Evolutionary conservation across 2,797 vertebrate genomes (phyloP).

Genomic region (Heliangelus exortis): DNA sequence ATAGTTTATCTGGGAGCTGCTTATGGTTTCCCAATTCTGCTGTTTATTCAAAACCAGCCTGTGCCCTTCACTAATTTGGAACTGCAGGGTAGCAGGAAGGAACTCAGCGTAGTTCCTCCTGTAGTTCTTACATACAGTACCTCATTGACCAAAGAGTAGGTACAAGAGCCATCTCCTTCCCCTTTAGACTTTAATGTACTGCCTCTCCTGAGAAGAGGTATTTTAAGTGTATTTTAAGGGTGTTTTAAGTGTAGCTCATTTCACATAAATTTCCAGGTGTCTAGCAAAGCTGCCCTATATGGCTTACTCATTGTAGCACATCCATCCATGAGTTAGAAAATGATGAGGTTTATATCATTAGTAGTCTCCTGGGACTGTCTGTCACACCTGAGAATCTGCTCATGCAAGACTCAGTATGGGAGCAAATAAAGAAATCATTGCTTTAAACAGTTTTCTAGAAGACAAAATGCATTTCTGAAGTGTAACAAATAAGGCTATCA

Average conservation of each 20-base stretch:
- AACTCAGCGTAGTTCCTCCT: not conserved
- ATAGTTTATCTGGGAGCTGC: not conserved
- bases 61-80: not conserved
- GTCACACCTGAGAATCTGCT: not conserved
- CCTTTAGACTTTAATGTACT: not conserved
- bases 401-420: not conserved
- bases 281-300: not conserved
- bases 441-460: not conserved
- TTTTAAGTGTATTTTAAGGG: not conserved
- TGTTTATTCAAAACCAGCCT: not conserved
- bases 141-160: not conserved
- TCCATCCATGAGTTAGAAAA: not conserved
- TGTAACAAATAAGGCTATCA: not conserved
- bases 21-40: not conserved
- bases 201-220: not conserved
- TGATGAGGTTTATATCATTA: not conserved
- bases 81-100: not conserved
- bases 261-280: not conserved
- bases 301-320: not conserved
- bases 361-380: not conserved
- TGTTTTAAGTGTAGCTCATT: not conserved
- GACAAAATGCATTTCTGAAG: not conserved
- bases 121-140: not conserved
- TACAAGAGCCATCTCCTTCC: not conserved
- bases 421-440: slow-evolving; percentile 6